phyloP scores from a whole-genome alignment of 2,888 invertebrate genomes.

The Toxonevra muliebris region DNA sequence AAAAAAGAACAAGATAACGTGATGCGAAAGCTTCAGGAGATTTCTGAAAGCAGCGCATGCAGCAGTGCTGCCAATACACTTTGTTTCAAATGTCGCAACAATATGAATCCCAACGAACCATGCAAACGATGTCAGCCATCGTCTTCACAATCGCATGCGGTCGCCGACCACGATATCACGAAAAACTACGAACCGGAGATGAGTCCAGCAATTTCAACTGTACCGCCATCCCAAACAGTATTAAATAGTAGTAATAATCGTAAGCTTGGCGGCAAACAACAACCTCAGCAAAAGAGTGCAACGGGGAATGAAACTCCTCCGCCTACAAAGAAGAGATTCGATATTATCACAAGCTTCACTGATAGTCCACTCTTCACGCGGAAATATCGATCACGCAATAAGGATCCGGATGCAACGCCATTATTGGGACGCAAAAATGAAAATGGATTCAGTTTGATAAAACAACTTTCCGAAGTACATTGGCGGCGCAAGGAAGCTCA shows the following conservation, averaged over 20 bases:
- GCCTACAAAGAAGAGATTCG: conserved; percentile 59
- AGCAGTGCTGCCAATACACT: conserved; percentile 51
- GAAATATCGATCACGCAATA: conserved; percentile 60
- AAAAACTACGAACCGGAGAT: conserved; percentile 48
- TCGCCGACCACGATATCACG: too few relatives aligned
- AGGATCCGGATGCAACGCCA: conserved; percentile 55
- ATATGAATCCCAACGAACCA: conserved; percentile 50
- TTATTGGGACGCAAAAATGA: conserved; percentile 59
- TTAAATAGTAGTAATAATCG: conserved; percentile 24
- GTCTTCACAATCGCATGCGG: background rate
- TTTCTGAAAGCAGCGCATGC: conserved; percentile 57
- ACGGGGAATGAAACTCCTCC: conserved; percentile 5
- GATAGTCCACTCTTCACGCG: conserved; percentile 65
- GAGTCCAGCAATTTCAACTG: background rate
- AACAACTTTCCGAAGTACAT: conserved; percentile 62
- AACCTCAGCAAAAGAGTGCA: conserved; percentile 20
- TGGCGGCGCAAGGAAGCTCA: conserved; percentile 60
- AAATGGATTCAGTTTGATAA: conserved; percentile 62
- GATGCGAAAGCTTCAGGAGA: conserved; percentile 59
- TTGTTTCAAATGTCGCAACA: conserved; percentile 57
- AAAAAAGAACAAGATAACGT: conserved; percentile 55
- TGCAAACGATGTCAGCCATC: conserved; percentile 54
- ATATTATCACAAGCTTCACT: conserved; percentile 65
- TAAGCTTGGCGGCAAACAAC: conserved; percentile 24
- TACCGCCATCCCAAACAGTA: conserved; percentile 13